A percentile compares a stretch with the other conserved stretches of the same genome.
phyloP scores from a whole-genome alignment of 2,888 invertebrate genomes.

The Nasonia oneida region DNA sequence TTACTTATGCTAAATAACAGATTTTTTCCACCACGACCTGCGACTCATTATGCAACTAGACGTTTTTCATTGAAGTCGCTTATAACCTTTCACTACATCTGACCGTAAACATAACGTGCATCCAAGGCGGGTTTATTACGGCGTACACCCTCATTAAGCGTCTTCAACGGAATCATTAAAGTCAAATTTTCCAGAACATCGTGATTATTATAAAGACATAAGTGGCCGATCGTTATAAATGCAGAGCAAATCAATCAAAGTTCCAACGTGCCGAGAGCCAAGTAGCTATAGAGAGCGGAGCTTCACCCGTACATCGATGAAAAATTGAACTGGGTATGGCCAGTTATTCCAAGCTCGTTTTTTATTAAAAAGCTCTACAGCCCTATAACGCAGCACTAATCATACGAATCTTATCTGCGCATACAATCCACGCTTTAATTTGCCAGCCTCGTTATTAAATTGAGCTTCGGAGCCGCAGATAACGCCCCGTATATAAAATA shows the following conservation, averaged over 20 bases:
- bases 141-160: neutral
- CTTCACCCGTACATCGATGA: neutral
- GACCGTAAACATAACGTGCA: neutral
- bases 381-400: neutral
- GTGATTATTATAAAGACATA: neutral
- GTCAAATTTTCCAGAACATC: neutral
- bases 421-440: neutral
- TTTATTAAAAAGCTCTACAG: neutral
- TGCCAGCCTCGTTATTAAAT: constrained; percentile 1
- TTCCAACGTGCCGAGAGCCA: neutral
- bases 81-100: neutral
- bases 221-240: constrained; percentile 11
- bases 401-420: neutral
- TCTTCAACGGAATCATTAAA: neutral
- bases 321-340: neutral
- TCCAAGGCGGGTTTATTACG: neutral
- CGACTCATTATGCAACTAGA: neutral
- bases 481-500: neutral
- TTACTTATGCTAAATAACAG: too few relatives aligned
- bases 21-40: neutral
- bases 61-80: neutral
- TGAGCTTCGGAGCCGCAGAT: neutral
- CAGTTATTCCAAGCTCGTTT: neutral
- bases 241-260: constrained; percentile 21
- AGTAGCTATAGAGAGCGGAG: neutral